Evolutionary conservation across 2,797 vertebrate species (phyloP).

Genomic region (Enteromius argenteus): DNA sequence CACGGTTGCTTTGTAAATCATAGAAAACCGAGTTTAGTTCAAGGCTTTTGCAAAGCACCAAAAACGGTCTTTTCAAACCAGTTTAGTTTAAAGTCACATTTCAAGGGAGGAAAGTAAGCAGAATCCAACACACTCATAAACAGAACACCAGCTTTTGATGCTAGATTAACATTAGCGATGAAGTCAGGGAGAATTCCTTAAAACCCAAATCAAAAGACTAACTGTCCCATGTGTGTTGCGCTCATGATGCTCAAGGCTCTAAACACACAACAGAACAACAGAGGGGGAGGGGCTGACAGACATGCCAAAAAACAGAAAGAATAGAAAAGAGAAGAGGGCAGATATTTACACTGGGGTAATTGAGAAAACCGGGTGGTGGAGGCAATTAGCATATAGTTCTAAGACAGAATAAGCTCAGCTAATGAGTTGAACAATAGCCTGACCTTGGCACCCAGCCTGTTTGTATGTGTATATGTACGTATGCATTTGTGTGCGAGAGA

Average conservation of each 20-base stretch:
- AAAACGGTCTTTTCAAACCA: background rate
- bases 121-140: background rate
- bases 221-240: slow-evolving; percentile 38
- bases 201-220: slow-evolving; percentile 32
- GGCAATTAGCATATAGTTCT: slow-evolving; percentile 63
- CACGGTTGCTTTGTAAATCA: background rate
- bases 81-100: slow-evolving; percentile 2
- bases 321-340: slow-evolving; percentile 56
- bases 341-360: slow-evolving; percentile 65
- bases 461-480: slow-evolving; percentile 5
- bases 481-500: slow-evolving; percentile 20
- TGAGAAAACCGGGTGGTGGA: slow-evolving; percentile 60
- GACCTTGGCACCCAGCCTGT: slow-evolving; percentile 37
- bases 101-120: background rate
- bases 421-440: slow-evolving; percentile 64
- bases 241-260: slow-evolving; percentile 41
- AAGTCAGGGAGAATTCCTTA: slow-evolving; percentile 17
- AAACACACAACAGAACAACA: slow-evolving; percentile 45
- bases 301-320: slow-evolving; percentile 46
- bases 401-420: slow-evolving; percentile 58
- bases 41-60: background rate
- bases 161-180: background rate
- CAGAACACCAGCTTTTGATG: background rate
- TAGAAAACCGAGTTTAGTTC: background rate
- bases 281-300: slow-evolving; percentile 50